Conservation (phyloP, 2,888 invertebrate genomes). For the Acronicta aceris region DNA sequence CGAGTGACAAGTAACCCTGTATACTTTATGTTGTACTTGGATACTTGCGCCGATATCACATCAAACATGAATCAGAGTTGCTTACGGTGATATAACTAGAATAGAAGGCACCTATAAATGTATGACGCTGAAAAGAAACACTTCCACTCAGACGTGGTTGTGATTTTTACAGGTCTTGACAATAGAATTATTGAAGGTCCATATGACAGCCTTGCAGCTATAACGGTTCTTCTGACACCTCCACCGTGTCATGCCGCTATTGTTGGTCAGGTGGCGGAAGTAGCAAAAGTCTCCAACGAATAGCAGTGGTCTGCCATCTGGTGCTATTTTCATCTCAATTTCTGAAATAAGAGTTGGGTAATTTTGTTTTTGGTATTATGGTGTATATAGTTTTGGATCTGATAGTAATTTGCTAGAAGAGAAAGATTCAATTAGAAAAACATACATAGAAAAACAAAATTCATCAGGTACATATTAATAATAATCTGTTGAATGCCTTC, state of each 20-base stretch:
- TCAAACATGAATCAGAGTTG: too few relatives aligned
- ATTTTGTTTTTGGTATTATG: not conserved
- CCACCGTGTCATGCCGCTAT: slow-evolving; percentile 48
- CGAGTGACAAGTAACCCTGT: too few relatives aligned
- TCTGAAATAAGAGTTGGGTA: slow-evolving; percentile 14
- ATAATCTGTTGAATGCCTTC: not conserved
- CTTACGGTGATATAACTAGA: too few relatives aligned
- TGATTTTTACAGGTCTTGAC: slow-evolving; percentile 34
- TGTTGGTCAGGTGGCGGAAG: slow-evolving; percentile 36
- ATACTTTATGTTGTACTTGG: too few relatives aligned
- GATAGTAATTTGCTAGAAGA: too few relatives aligned
- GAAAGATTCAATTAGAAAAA: too few relatives aligned
- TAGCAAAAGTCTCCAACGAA: slow-evolving; percentile 23
- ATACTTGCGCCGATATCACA: too few relatives aligned
- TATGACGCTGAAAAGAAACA: too few relatives aligned
- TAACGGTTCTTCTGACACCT: slow-evolving; percentile 45
- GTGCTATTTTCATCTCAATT: slow-evolving; percentile 14
- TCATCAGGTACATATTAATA: too few relatives aligned
- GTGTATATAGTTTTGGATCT: too few relatives aligned
- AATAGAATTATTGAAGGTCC: slow-evolving; percentile 39
- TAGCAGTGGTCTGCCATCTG: slow-evolving; percentile 33
- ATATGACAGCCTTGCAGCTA: slow-evolving; percentile 50
- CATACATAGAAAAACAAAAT: not conserved
- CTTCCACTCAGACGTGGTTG: slow-evolving; percentile 33
- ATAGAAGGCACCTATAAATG: not conserved